Conservation (phyloP, 2,888 invertebrate species). For the Agrotis ipsilon region DNA sequence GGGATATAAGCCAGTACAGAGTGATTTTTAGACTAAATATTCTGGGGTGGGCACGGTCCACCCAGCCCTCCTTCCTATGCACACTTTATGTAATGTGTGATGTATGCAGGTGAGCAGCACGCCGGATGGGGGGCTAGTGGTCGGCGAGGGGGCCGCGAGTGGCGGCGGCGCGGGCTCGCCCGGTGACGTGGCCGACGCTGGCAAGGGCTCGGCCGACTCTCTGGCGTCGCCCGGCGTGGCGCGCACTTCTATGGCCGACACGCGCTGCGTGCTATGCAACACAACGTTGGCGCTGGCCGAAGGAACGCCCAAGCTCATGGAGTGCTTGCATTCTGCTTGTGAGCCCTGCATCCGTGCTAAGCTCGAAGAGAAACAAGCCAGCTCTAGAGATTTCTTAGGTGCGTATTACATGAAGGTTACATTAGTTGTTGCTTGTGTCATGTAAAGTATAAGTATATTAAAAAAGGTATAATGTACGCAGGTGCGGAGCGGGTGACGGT, state of each 20-base stretch:
- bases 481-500: constrained; percentile 87
- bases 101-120: constrained; percentile 63
- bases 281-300: constrained; percentile 78
- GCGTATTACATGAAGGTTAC: not conserved
- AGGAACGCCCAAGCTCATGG: constrained; percentile 94
- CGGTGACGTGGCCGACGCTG: constrained; percentile 57
- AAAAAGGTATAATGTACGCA: constrained; percentile 49
- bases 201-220: constrained; percentile 78
- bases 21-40: too few relatives aligned
- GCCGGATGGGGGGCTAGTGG: constrained; percentile 54
- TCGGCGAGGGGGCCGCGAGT: constrained; percentile 36
- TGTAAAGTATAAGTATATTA: not conserved
- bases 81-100: not conserved
- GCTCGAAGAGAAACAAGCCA: constrained; percentile 87
- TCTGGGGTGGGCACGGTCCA: too few relatives aligned
- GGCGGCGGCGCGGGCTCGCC: constrained; percentile 58
- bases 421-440: not conserved
- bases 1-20: too few relatives aligned
- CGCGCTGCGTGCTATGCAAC: constrained; percentile 91
- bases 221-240: constrained; percentile 80
- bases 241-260: constrained; percentile 73
- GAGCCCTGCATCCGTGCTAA: constrained; percentile 94
- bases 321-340: constrained; percentile 97
- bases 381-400: constrained; percentile 85
- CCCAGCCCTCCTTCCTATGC: too few relatives aligned